These are phyloP conservation scores for Bradynema listronoti DNA, from an alignment of 1,140 invertebrate genomes.

Conservation along the genomic window DNA sequence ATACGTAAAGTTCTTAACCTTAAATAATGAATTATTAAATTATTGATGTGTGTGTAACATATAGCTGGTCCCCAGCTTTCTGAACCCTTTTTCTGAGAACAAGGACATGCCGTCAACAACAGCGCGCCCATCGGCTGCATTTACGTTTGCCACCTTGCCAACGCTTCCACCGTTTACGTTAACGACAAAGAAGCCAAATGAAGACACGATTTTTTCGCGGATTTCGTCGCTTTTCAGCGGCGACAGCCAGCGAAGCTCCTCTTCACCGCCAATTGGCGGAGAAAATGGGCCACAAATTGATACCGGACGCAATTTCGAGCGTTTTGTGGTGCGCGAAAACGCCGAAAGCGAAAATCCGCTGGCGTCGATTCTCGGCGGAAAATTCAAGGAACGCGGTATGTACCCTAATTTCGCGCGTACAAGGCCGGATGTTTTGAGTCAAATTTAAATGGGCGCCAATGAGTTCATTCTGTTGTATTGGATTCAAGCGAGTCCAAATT, in stretches of 20 bases:
- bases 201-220: not conserved
- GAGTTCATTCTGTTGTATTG: too few relatives aligned
- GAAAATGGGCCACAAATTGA: slow-evolving; percentile 20
- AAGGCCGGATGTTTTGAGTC: too few relatives aligned
- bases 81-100: too few relatives aligned
- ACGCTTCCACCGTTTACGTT: slow-evolving; percentile 12
- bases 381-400: slow-evolving; percentile 38
- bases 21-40: too few relatives aligned
- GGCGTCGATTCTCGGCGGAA: slow-evolving; percentile 18
- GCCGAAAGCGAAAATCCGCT: slow-evolving; percentile 3
- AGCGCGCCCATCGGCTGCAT: too few relatives aligned
- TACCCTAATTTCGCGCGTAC: too few relatives aligned
- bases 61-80: too few relatives aligned
- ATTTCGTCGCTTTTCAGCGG: slow-evolving; percentile 4
- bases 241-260: slow-evolving; percentile 5
- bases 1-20: too few relatives aligned
- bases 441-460: too few relatives aligned
- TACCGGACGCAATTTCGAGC: slow-evolving; percentile 36
- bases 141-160: slow-evolving; percentile 24
- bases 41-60: too few relatives aligned
- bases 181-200: not conserved
- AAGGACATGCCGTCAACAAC: too few relatives aligned
- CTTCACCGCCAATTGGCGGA: slow-evolving; percentile 6
- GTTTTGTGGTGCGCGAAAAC: slow-evolving; percentile 35
- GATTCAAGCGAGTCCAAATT: too few relatives aligned